Evolutionary conservation across 92 coral and sea anemone genomes (phyloP).

Genomic region (Actinernus sp.): DNA sequence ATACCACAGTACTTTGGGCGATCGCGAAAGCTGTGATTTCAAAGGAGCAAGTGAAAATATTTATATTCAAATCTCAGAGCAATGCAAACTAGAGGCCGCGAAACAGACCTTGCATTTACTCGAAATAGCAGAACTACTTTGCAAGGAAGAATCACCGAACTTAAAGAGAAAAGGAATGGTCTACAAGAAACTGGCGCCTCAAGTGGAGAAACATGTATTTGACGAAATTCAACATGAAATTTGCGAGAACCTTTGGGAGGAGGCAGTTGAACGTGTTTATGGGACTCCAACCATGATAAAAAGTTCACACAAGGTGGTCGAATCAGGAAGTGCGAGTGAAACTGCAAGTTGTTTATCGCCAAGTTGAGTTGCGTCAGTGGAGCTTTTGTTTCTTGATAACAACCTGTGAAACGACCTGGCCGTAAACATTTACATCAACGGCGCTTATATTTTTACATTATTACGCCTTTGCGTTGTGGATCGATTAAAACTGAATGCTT

Average conservation of each 20-base stretch:
- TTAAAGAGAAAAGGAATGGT: conserved; percentile 75
- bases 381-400: too few relatives aligned
- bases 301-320: background rate
- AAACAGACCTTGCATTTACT: conserved; percentile 62
- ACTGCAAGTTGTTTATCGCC: too few relatives aligned
- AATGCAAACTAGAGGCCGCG: conserved; percentile 72
- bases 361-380: too few relatives aligned
- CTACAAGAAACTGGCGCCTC: conserved; percentile 81
- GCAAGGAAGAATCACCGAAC: conserved; percentile 56
- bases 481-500: too few relatives aligned
- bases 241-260: conserved; percentile 79
- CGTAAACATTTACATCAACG: too few relatives aligned
- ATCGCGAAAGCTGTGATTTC: background rate
- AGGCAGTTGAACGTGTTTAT: conserved; percentile 67
- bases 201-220: conserved; percentile 77
- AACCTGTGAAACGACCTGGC: too few relatives aligned
- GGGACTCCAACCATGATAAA: conserved; percentile 47
- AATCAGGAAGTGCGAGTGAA: too few relatives aligned
- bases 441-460: too few relatives aligned
- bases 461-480: too few relatives aligned
- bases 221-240: conserved; percentile 70
- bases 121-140: conserved; percentile 64
- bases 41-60: background rate
- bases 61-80: conserved; percentile 42
- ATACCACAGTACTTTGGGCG: too few relatives aligned